A percentile compares a stretch with the other conserved stretches of the same genome.
These are phyloP conservation scores for Cephalotes varians DNA, from an alignment of 2,888 invertebrate species.

Conservation along the genomic window DNA sequence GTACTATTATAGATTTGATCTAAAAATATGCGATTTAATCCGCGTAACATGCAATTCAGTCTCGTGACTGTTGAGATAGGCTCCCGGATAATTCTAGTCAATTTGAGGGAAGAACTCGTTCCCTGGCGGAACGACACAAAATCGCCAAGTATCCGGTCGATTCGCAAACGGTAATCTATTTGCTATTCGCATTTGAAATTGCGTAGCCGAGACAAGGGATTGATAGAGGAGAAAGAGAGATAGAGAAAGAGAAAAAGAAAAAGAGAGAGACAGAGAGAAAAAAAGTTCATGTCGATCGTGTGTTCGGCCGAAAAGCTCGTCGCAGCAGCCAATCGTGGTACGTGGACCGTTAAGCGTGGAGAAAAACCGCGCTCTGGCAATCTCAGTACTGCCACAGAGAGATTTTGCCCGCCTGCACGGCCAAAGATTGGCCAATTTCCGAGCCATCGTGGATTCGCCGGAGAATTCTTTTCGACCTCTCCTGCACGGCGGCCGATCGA, in stretches of 20 bases:
- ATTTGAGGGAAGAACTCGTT: slow-evolving; percentile 6
- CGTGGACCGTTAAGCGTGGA: slow-evolving; percentile 66
- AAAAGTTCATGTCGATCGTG: slow-evolving; percentile 24
- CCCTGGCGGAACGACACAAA: slow-evolving; percentile 35
- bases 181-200: slow-evolving; percentile 46
- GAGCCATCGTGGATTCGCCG: slow-evolving; percentile 58
- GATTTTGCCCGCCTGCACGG: slow-evolving; percentile 58
- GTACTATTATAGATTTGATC: background rate
- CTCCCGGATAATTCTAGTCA: background rate
- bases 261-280: background rate
- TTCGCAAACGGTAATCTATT: slow-evolving; percentile 58
- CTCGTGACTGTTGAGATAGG: slow-evolving; percentile 7
- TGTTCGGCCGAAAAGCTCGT: slow-evolving; percentile 56
- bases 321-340: slow-evolving; percentile 64
- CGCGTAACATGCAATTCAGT: background rate
- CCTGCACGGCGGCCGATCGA: slow-evolving; percentile 22
- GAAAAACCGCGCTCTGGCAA: slow-evolving; percentile 71
- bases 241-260: background rate
- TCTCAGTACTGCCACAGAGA: slow-evolving; percentile 61
- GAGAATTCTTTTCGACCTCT: slow-evolving; percentile 50
- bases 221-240: too few relatives aligned
- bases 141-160: slow-evolving; percentile 21
- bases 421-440: slow-evolving; percentile 78
- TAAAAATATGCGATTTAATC: background rate
- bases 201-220: background rate